Evolutionary conservation across 2,113 vertebrate genomes (phyloP).

Genomic region (Tympanuchus pallidicinctus): DNA sequence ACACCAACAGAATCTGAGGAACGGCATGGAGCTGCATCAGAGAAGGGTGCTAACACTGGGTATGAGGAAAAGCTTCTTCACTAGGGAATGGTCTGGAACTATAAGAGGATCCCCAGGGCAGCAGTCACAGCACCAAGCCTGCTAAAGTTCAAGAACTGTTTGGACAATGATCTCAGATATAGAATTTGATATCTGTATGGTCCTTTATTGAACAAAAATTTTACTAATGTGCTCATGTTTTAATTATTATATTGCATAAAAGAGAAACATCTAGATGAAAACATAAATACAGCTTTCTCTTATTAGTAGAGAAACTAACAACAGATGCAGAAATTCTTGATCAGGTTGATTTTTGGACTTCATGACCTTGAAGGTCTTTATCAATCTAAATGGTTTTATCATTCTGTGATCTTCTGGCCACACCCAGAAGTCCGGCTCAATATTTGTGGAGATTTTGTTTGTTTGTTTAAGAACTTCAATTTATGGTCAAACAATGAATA

Average conservation of each 20-base stretch:
- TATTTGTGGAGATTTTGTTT: neutral
- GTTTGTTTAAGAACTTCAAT: neutral
- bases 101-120: neutral
- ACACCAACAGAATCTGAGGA: neutral
- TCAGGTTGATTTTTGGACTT: neutral
- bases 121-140: neutral
- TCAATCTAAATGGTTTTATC: neutral
- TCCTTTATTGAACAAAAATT: neutral
- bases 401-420: neutral
- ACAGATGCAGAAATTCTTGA: neutral
- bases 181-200: neutral
- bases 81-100: neutral
- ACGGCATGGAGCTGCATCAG: neutral
- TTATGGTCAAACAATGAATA: neutral
- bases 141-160: neutral
- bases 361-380: neutral
- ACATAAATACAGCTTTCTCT: neutral
- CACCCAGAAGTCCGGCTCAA: neutral
- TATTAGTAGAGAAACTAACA: neutral
- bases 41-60: neutral
- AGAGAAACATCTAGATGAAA: neutral
- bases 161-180: neutral
- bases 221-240: neutral
- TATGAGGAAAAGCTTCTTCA: neutral
- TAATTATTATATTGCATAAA: neutral